Evolutionary conservation across 2,113 vertebrate genomes (phyloP).

Genomic region (Solea senegalensis): DNA sequence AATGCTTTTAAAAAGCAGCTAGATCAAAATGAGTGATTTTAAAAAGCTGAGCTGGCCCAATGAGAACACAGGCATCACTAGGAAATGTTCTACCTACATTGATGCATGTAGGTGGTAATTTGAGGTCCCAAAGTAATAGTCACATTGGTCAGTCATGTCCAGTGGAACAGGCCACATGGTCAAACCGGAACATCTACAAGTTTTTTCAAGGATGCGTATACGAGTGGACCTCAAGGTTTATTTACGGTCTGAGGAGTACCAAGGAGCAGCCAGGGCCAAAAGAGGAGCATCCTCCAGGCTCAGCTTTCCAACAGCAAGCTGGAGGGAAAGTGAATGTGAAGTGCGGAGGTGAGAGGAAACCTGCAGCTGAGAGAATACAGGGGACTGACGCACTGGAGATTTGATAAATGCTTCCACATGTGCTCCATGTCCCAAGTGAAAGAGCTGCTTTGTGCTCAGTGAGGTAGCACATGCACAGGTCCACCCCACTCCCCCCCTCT

Average conservation of each 20-base stretch:
- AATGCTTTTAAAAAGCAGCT: neutral
- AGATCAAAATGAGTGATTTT: neutral
- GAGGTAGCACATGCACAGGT: conserved; percentile 63
- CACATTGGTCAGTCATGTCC: conserved; percentile 9
- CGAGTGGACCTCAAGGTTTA: conserved; percentile 4
- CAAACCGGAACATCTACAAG: conserved; percentile 10
- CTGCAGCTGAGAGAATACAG: conserved; percentile 45
- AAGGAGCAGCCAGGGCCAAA: neutral
- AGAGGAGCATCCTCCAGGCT: conserved; percentile 43
- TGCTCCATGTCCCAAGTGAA: conserved; percentile 76
- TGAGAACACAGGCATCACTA: neutral
- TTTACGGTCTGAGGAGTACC: conserved; percentile 6
- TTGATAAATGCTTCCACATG: conserved; percentile 80
- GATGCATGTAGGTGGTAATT: conserved; percentile 2
- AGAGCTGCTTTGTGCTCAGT: conserved; percentile 79
- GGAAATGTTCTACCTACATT: neutral
- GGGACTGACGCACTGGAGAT: conserved; percentile 53
- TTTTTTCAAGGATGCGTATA: neutral
- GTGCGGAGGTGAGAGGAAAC: conserved; percentile 59
- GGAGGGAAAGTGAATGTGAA: conserved; percentile 46
- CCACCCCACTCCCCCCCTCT: conserved; percentile 36
- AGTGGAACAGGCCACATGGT: conserved; percentile 12
- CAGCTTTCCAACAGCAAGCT: conserved; percentile 32
- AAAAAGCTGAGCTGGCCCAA: neutral
- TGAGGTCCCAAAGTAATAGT: neutral